Evolutionary conservation across 1,140 invertebrate genomes (phyloP), one percentile per base, ranked within the genome.

Genomic region (Paralvinella palmiformis): DNA sequence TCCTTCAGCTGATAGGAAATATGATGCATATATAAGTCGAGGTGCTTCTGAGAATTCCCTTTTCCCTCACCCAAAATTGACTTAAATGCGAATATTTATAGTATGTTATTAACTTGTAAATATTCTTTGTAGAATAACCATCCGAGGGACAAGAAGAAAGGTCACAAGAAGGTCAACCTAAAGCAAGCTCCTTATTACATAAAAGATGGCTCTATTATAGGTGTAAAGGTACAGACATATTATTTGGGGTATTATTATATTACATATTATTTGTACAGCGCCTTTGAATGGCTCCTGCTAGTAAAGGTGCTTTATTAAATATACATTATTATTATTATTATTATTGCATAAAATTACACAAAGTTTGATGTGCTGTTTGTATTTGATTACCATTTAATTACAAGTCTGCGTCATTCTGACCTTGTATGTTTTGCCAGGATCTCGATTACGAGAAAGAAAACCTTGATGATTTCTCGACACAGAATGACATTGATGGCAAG

Each of bases 131-230:
- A 1, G n/a, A 24, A 27, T 20, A 57, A 57, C 13, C 55, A 7
- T 7, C 55, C 27, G 48, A 57, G 33, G 55, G 72, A 71, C 59
- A 70, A 62, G 29, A 71, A 72, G 58, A 68, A 64, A 33, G 48
- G 44, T 48, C 50, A 48, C 24, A 35, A 53, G 31, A 75, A 74
- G 48, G 65, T 63, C 17, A 75, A 75, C 62, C 63, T 77, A 6
- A 63, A 69, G 52, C 71, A 69, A 27, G 65, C 72, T 20, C 76
- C 76, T 13, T 77, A 69, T 59, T 57, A 72, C 61, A 69, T 78
- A 13, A 68, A 69, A 32, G 76, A 78, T 68, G 76, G 76, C 2
- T 74, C 77, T 65, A 64, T 71, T 17, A 73, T 78, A 50, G 76
- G 74, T 13, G 70, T 75, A 0, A 76, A 75, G 70, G 74, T 75